Evolutionary conservation across 2,113 vertebrate genomes (phyloP).

Genomic region (Ploceus nigricollis): DNA sequence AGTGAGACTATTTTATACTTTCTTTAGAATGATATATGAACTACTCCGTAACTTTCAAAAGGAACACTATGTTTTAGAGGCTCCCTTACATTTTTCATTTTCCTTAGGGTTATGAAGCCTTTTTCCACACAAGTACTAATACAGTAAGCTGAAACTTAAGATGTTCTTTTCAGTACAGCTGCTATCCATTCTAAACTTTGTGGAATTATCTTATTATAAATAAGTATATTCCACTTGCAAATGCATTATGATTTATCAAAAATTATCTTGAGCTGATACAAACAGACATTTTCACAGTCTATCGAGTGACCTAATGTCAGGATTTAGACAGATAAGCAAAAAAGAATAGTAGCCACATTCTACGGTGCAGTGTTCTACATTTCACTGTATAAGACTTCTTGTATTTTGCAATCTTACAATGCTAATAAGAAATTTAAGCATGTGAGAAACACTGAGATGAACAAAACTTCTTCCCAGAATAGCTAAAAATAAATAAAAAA

Average conservation of each 20-base stretch:
- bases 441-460: neutral
- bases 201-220: neutral
- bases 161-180: neutral
- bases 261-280: neutral
- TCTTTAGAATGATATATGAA: neutral
- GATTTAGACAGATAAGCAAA: neutral
- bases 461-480: neutral
- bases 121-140: neutral
- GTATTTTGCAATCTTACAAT: neutral
- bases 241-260: neutral
- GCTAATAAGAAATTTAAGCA: neutral
- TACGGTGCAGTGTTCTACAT: neutral
- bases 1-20: neutral
- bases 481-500: neutral
- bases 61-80: neutral
- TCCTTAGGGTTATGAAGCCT: neutral
- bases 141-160: neutral
- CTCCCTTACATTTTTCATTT: neutral
- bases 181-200: neutral
- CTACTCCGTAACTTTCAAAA: neutral
- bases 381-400: neutral
- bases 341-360: neutral
- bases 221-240: neutral
- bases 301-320: neutral
- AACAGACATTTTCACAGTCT: neutral